These are phyloP conservation scores for Dolichomitus sp. DNA, from an alignment of 2,888 invertebrate genomes.

Conservation along the genomic window DNA sequence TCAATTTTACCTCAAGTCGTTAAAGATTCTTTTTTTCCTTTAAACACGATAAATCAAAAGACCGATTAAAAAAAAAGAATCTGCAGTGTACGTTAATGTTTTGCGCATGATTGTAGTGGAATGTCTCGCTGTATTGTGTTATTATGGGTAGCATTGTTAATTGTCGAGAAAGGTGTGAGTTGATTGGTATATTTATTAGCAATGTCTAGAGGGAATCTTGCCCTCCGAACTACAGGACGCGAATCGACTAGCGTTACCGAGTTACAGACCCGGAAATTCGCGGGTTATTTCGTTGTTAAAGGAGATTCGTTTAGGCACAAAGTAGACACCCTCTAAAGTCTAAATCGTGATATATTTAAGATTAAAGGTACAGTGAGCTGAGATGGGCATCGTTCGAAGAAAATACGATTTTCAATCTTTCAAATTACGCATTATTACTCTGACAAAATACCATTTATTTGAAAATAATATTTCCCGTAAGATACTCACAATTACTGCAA, in stretches of 20 bases:
- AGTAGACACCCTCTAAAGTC: constrained; percentile 68
- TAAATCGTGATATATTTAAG: constrained; percentile 13
- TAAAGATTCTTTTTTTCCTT: constrained; percentile 15
- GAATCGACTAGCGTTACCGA: constrained; percentile 30
- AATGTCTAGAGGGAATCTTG: constrained; percentile 1
- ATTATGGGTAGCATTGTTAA: constrained; percentile 34
- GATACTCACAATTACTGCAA: no score
- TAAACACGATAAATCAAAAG: constrained; percentile 29
- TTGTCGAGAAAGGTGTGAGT: constrained; percentile 38
- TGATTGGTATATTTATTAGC: constrained; percentile 14
- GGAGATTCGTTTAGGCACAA: constrained; percentile 25
- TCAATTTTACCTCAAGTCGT: constrained; percentile 30
- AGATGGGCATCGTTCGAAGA: background rate
- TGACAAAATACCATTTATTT: no score
- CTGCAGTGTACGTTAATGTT: constrained; percentile 37
- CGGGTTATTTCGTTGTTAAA: background rate
- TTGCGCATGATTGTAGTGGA: constrained; percentile 25
- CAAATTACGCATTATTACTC: no score
- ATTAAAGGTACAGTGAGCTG: background rate
- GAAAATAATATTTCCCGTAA: no score
- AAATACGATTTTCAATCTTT: no score
- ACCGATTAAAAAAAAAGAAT: constrained; percentile 36
- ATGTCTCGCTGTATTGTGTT: constrained; percentile 56
- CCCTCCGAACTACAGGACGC: constrained; percentile 3
- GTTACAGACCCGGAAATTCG: constrained; percentile 23